Evolutionary conservation across 2,113 vertebrate species (phyloP).

Genomic region (Cinclus mexicanus): DNA sequence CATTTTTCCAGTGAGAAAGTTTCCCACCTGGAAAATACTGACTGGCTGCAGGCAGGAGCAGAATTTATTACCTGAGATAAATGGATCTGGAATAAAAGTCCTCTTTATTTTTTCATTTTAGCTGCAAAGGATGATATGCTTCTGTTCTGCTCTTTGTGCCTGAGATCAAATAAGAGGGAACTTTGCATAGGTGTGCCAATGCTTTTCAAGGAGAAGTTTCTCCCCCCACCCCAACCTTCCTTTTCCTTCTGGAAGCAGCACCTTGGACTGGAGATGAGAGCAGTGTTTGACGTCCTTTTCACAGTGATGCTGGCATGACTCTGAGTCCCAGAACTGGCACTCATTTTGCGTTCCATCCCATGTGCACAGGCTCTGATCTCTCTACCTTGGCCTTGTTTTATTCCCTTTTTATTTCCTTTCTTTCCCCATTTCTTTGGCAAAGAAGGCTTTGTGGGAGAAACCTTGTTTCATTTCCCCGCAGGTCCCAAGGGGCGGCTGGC

Average conservation of each 20-base stretch:
- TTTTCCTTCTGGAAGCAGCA: neutral
- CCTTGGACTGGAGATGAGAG: neutral
- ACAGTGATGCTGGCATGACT: neutral
- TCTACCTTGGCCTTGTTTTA: conserved; percentile 4
- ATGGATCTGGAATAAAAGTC: conserved; percentile 49
- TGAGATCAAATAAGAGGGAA: conserved; percentile 13
- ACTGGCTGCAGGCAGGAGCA: conserved; percentile 28
- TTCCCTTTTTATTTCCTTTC: neutral
- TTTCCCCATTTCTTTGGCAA: neutral
- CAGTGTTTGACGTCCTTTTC: neutral
- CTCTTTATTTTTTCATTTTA: conserved; percentile 32
- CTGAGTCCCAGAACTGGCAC: neutral
- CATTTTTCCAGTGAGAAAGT: neutral
- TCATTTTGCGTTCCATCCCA: neutral
- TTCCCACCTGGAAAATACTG: conserved; percentile 36
- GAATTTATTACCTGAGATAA: conserved; percentile 44
- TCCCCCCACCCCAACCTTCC: neutral
- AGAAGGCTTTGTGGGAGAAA: neutral
- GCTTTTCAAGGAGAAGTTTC: conserved; percentile 13
- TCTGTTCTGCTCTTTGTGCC: conserved; percentile 27
- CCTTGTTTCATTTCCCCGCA: neutral
- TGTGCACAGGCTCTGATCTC: neutral
- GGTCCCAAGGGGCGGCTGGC: conserved; percentile 10
- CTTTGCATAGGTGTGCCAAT: neutral
- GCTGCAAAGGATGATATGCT: neutral